Evolutionary conservation across 2,888 invertebrate species (phyloP), one percentile per base, ranked within the genome.

Genomic region (Eristalinus aeneus): DNA sequence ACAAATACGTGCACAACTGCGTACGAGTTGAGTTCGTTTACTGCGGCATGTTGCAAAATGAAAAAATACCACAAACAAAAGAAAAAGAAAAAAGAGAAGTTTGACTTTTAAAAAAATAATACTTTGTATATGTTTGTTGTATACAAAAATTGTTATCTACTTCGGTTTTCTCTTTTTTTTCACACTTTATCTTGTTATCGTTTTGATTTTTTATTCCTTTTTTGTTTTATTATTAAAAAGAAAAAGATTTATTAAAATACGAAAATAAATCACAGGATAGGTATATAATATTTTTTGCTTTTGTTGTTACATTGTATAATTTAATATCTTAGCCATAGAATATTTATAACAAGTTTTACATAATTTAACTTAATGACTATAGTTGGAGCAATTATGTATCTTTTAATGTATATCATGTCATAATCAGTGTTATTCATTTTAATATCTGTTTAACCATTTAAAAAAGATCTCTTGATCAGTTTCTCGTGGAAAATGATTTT

Each of bases 181-280:
- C 4, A 2, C 12, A 56, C n/a, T 36, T 54, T 22, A 32, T 46
- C n/a, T 53, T 69, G 46, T 9, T 67, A 10, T 54, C 20, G 22
- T 67, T 65, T 73, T n/a, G 27, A 36, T 27, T 27, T 61, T 46
- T 27, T 27, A 3, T 5, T 27, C 5, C 2, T 12, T 54, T 76
- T 67, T 60, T 46, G 31, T 75, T 84, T 39, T n/a, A 75, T 71
- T 81, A 78, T 56, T 80, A 82, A 79, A 79, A 63, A 61, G 31
- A 65, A 72, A 74, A 87, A 78, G 78, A 83, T 87, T 83, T 87
- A 87, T 83, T 83, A 78, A 46, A 86, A 83, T 82, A 87, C 75
- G 78, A 87, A 87, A 83, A 87, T 83, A 87, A 87, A 87, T 87
- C 87, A 87, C 87, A 87, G 87, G 87, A 83, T 87, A 87, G 86